phyloP scores from a whole-genome alignment of 1,140 invertebrate species.

The Papilio glaucus region DNA sequence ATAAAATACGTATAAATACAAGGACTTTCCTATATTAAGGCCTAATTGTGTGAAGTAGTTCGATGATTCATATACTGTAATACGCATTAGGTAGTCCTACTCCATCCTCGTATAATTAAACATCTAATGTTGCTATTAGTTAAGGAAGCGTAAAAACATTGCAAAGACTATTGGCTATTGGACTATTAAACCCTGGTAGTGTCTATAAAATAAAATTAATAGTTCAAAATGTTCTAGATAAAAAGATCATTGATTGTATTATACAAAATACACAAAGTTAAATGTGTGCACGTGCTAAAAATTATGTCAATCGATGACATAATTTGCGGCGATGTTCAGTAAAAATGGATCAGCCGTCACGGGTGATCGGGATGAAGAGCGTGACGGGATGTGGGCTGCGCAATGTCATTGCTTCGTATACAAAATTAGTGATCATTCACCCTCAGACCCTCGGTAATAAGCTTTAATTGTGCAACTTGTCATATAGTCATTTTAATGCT shows the following conservation, averaged over 20 bases:
- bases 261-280: not conserved
- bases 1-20: no score
- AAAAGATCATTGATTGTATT: not conserved
- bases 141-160: no score
- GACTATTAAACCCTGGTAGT: no score
- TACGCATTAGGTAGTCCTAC: no score
- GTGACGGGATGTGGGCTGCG: constrained; percentile 60
- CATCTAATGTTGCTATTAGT: no score
- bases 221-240: not conserved
- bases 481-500: not conserved
- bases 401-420: constrained; percentile 61
- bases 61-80: no score
- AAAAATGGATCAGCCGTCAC: constrained; percentile 53
- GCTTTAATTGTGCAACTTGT: constrained; percentile 47
- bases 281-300: constrained; percentile 30
- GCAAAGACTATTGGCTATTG: no score
- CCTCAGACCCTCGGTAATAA: constrained; percentile 51
- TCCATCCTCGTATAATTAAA: no score
- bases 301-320: constrained; percentile 46
- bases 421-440: constrained; percentile 78
- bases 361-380: constrained; percentile 49
- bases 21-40: no score
- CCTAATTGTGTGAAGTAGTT: no score
- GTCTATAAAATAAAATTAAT: no score
- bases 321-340: constrained; percentile 46